Evolutionary conservation across 2,888 invertebrate genomes (phyloP), one percentile per base, ranked within the genome.

Genomic region (Brachyptera risi): DNA sequence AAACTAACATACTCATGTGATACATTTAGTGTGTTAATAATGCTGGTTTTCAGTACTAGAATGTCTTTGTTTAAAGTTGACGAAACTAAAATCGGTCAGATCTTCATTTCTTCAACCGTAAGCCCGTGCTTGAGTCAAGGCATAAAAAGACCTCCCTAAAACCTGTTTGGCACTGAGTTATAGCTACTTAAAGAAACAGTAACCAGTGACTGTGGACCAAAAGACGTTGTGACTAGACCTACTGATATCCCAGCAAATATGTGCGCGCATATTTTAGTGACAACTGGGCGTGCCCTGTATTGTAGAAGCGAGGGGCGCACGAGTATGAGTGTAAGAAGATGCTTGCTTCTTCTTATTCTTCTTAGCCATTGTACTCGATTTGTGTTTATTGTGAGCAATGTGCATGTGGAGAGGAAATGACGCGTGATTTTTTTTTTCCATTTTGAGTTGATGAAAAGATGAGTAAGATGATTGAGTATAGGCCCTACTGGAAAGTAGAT

Each of bases 111-210:
- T 31, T 31, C 31, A 31, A 31, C 11, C 44, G 19, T 44, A 21
- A 44, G 9, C 44, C 15, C 11, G 44, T 44, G 4, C 5, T 5
- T 44, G 54, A n/a, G n/a, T n/a, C n/a, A n/a, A n/a, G n/a, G n/a
- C n/a, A n/a, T 35, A 54, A 54, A 54, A 54, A 54, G 54, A 35
- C 54, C 54, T 54, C 54, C 62, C 38, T 17, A 42, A 61, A 63
- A 60, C 60, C 60, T 44, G 60, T 63, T 63, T 56, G 54, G 21
- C 31, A 38, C 51, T 60, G 63, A 63, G 60, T 63, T 60, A 63
- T 63, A 51, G 60, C 62, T 26, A 47, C 44, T 51, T 9, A 51
- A 62, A 59, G 59, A 62, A 56, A 62, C 56, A 38, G 62, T 54
- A 60, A 60, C 60, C 51, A n/a, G 51, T 21, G 51, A 19, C 19